These are phyloP conservation scores for Platanista minor DNA, from an alignment of 2,113 vertebrate species.

Conservation along the genomic window DNA sequence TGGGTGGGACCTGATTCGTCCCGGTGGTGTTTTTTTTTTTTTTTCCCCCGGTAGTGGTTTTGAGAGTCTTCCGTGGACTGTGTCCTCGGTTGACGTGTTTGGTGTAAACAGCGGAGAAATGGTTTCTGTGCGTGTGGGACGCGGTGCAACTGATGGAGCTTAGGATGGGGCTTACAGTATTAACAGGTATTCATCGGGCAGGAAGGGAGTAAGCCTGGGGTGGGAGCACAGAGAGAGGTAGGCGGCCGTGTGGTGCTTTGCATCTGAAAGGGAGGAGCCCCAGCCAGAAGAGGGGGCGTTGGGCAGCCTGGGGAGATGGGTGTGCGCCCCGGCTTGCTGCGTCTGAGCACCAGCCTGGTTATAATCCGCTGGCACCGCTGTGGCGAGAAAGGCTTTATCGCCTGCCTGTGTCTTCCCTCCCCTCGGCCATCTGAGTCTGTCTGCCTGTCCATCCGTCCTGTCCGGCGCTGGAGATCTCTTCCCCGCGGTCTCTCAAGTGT, in stretches of 20 bases:
- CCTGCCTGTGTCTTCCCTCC: fast-evolving
- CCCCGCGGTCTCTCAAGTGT: fast-evolving
- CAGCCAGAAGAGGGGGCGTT: fast-evolving
- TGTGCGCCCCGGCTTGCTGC: fast-evolving
- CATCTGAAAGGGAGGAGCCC: fast-evolving
- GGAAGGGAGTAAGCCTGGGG: neutral
- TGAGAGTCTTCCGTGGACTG: fast-evolving
- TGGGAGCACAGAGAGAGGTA: neutral
- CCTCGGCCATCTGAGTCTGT: neutral
- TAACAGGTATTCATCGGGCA: neutral
- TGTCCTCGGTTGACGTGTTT: neutral
- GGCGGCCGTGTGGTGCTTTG: fast-evolving
- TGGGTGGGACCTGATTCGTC: neutral
- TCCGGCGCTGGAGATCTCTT: neutral
- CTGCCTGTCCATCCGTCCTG: fast-evolving
- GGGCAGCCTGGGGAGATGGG: neutral
- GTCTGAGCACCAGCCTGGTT: neutral
- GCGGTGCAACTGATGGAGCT: fast-evolving
- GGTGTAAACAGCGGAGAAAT: neutral
- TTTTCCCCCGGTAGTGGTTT: neutral
- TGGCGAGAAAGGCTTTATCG: fast-evolving
- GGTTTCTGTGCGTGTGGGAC: fast-evolving
- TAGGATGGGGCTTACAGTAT: neutral
- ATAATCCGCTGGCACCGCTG: fast-evolving
- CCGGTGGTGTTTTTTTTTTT: no score